Evolutionary conservation across 2,113 vertebrate species (phyloP).

Genomic region (Ramphastos sulfuratus): DNA sequence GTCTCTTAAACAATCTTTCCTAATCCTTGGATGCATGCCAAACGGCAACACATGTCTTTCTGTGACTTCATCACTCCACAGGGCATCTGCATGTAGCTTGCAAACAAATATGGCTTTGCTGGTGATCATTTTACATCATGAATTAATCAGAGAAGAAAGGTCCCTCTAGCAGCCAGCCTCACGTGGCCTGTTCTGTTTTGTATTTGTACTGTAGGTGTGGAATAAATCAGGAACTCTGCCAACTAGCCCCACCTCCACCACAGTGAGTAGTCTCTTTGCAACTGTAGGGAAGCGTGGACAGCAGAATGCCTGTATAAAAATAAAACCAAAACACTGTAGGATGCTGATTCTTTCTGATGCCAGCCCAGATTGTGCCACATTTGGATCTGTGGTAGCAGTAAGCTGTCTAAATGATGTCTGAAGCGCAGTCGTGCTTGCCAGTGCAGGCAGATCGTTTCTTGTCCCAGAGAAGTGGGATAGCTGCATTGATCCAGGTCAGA

Average conservation of each 20-base stretch:
- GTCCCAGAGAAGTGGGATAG: neutral
- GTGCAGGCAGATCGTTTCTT: neutral
- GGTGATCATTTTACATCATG: slow-evolving; percentile 56
- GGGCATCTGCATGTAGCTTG: slow-evolving; percentile 53
- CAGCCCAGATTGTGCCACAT: slow-evolving; percentile 2
- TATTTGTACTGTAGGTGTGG: slow-evolving; percentile 75
- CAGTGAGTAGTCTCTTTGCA: slow-evolving; percentile 69
- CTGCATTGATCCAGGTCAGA: neutral
- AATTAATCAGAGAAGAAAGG: slow-evolving; percentile 45
- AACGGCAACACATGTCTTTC: slow-evolving; percentile 21
- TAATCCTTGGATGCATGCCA: slow-evolving; percentile 34
- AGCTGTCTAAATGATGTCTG: neutral
- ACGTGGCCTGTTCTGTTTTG: slow-evolving; percentile 64
- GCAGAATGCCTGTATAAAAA: slow-evolving; percentile 51
- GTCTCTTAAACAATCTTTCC: slow-evolving; percentile 21
- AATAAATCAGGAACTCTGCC: slow-evolving; percentile 77
- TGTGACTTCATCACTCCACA: slow-evolving; percentile 54
- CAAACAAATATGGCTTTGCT: slow-evolving; percentile 65
- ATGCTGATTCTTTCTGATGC: slow-evolving; percentile 6
- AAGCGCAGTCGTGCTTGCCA: neutral
- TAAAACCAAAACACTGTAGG: slow-evolving; percentile 35
- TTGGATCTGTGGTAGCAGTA: neutral
- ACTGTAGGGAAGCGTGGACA: slow-evolving; percentile 54
- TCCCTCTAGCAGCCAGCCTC: slow-evolving; percentile 60
- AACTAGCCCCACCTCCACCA: slow-evolving; percentile 75